Conservation (phyloP, 2,797 vertebrate genomes). For the Ptychadena robeensis region DNA sequence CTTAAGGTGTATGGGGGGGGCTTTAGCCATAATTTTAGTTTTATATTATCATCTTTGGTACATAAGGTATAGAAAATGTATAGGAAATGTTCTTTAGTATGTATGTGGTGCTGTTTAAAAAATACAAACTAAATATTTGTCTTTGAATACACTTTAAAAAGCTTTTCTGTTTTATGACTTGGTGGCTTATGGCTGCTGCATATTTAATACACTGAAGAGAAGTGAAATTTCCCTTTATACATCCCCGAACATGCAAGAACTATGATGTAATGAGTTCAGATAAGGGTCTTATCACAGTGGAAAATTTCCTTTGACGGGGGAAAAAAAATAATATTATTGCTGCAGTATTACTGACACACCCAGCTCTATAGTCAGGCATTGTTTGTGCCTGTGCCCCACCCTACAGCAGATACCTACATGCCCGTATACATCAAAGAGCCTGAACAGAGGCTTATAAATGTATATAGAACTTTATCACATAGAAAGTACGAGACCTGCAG, state of each 20-base stretch:
- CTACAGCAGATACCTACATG: neutral
- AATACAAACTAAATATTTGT: neutral
- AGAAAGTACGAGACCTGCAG: neutral
- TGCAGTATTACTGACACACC: conserved; percentile 18
- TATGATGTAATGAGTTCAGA: neutral
- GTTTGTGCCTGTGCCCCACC: neutral
- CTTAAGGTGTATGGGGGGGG: too few species aligned
- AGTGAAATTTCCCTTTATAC: neutral
- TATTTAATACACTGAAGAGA: neutral
- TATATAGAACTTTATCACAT: neutral
- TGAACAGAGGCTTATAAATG: neutral
- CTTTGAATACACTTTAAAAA: neutral
- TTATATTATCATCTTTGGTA: neutral
- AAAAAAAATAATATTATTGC: neutral
- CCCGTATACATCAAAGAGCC: neutral
- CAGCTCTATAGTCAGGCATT: neutral
- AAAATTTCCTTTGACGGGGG: neutral
- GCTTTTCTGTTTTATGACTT: neutral
- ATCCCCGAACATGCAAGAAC: neutral
- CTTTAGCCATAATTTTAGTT: too few species aligned
- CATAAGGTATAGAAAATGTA: neutral
- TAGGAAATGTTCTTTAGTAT: neutral
- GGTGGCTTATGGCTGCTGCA: neutral
- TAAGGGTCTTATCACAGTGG: neutral
- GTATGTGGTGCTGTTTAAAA: neutral